Evolutionary conservation across 2,797 vertebrate genomes (phyloP), one percentile per base, ranked within the genome.

Genomic region (Schizopygopsis malacanthus): DNA sequence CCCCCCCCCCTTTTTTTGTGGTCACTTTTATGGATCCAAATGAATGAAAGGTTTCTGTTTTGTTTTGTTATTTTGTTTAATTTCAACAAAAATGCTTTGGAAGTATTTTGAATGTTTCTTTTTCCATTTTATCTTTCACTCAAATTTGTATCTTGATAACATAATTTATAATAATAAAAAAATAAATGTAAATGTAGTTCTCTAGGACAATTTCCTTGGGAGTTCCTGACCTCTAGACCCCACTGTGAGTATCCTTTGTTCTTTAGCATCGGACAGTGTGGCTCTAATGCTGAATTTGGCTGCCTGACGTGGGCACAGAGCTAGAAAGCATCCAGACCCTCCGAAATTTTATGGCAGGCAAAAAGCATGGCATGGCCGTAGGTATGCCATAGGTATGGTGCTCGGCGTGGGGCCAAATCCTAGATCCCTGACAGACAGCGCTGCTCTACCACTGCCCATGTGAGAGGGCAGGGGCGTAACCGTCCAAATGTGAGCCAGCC

Each of bases 211-310:
- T 37, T 37, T 59, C 6, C 41, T 41, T 20, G 28, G 25, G 47
- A 45, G 43, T 50, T 8, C 25, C 20, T 39, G 22, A 52, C 28
- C 1, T 69, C n/a, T 41, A 47, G 79, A 52, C 63, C 79, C 3
- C 56, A 76, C 20, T 76, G 43, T 75, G 20, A 18, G 25, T 39
- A 41, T 28, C 6, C 20, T 83, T 84, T 65, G 7, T 18, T 59
- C 52, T 83, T 22, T 33, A 65, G 10, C 56, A n/a, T 61, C 28
- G 56, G 82, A 47, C 81, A 79, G 39, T 71, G 80, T 82, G 75
- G 56, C 72, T 85, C 85, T 69, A 90, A 93, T 88, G 83, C 81
- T 88, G 86, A 85, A 86, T 86, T 89, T 89, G 71, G 85, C 79
- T 54, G 45, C 79, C 85, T 90, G 89, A 88, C 89, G 87, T 12